A percentile compares a stretch with the other conserved stretches of the same genome.
Evolutionary conservation across 2,888 invertebrate genomes (phyloP).

Genomic region (Melinaea marsaeus): DNA sequence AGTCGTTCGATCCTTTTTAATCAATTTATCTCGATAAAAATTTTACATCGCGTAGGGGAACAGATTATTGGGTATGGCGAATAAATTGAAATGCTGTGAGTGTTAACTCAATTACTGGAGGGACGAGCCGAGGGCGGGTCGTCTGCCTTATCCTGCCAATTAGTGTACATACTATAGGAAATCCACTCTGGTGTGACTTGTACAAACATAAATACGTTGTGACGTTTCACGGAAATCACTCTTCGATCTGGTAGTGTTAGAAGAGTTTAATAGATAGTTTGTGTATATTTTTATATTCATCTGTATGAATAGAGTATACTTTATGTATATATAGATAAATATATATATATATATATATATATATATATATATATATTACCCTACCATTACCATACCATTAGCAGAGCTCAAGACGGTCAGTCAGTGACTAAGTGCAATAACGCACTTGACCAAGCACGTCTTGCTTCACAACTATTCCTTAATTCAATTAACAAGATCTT

Average conservation of each 20-base stretch:
- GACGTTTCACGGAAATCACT: constrained; percentile 28
- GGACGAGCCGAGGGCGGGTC: constrained; percentile 51
- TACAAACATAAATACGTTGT: constrained; percentile 31
- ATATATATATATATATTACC: too few relatives aligned
- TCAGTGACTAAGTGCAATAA: too few relatives aligned
- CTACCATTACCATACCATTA: too few relatives aligned
- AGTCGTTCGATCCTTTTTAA: constrained; percentile 11
- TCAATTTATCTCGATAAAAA: constrained; percentile 5
- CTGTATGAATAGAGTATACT: too few relatives aligned
- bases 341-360: too few relatives aligned
- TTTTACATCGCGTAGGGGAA: constrained; percentile 14
- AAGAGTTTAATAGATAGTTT: too few relatives aligned
- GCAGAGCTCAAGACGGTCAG: too few relatives aligned
- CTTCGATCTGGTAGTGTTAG: constrained; percentile 24
- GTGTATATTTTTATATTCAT: too few relatives aligned
- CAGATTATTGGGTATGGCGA: constrained; percentile 60
- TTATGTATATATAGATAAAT: too few relatives aligned
- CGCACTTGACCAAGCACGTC: too few relatives aligned
- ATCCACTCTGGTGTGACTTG: constrained; percentile 31
- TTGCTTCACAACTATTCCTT: too few relatives aligned
- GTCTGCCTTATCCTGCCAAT: constrained; percentile 38
- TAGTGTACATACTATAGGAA: constrained; percentile 38
- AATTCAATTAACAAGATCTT: too few relatives aligned
- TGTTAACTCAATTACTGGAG: constrained; percentile 67
- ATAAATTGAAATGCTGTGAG: constrained; percentile 69